phyloP scores from a whole-genome alignment of 2,888 invertebrate species.

The Troides oblongomaculatus region DNA sequence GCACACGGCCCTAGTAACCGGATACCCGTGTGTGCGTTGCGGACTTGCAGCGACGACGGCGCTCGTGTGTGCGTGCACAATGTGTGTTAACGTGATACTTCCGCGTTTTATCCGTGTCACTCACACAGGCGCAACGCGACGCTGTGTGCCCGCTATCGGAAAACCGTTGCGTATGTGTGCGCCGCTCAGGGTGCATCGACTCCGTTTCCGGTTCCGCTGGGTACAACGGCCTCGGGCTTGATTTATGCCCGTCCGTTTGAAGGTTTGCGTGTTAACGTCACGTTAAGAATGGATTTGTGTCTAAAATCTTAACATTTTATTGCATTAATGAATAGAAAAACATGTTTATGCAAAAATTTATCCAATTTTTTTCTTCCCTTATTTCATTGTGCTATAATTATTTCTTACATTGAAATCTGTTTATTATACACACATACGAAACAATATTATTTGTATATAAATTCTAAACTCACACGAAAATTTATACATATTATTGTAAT shows the following conservation, averaged over 20 bases:
- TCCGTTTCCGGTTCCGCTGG: slow-evolving; percentile 69
- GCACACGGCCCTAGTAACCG: slow-evolving; percentile 45
- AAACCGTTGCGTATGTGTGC: slow-evolving; percentile 31
- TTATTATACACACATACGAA: too few species aligned
- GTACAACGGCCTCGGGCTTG: slow-evolving; percentile 73
- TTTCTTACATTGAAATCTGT: too few species aligned
- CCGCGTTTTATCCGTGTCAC: slow-evolving; percentile 72
- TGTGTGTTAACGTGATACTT: slow-evolving; percentile 73
- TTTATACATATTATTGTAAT: too few species aligned
- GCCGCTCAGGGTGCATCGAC: slow-evolving; percentile 74
- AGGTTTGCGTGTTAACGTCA: slow-evolving; percentile 72
- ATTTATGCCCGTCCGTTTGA: slow-evolving; percentile 66
- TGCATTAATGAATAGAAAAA: slow-evolving; percentile 19
- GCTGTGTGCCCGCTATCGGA: slow-evolving; percentile 30
- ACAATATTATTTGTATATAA: too few species aligned
- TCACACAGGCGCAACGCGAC: slow-evolving; percentile 43
- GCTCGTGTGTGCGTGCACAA: slow-evolving; percentile 58
- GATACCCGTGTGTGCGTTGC: slow-evolving; percentile 40
- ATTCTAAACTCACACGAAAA: too few species aligned
- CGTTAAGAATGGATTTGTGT: slow-evolving; percentile 55
- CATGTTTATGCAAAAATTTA: slow-evolving; percentile 1
- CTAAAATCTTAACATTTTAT: slow-evolving; percentile 34
- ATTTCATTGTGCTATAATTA: too few species aligned
- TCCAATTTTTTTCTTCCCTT: too few species aligned
- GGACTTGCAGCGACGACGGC: slow-evolving; percentile 43